phyloP scores from a whole-genome alignment of 1,140 invertebrate species.

The Rhyacophila brunnea region DNA sequence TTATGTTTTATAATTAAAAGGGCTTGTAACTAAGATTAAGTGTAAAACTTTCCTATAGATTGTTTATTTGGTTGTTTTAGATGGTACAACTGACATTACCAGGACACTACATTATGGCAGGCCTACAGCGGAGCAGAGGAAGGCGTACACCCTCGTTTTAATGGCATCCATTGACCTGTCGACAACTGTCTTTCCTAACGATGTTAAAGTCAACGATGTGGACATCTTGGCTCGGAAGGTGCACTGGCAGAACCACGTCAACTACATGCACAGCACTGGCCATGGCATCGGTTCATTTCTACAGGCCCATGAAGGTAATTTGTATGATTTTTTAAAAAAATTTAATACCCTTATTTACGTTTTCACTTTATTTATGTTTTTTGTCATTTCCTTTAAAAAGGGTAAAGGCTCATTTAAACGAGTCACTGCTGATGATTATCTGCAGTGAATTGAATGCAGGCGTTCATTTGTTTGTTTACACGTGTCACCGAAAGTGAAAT shows the following conservation, averaged over 20 bases:
- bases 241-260: slow-evolving; percentile 78
- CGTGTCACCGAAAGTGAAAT: too few species aligned
- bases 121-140: slow-evolving; percentile 72
- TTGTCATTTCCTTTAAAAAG: too few species aligned
- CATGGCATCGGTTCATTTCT: slow-evolving; percentile 88
- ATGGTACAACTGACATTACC: slow-evolving; percentile 93
- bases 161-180: slow-evolving; percentile 79
- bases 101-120: slow-evolving; percentile 86
- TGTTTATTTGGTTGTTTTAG: slow-evolving; percentile 51
- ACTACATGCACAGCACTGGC: slow-evolving; percentile 86
- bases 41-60: too few species aligned
- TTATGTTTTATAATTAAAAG: too few species aligned
- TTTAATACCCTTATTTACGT: too few species aligned
- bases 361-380: too few species aligned
- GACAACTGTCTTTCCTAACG: slow-evolving; percentile 64
- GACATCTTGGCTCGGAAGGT: slow-evolving; percentile 74
- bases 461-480: too few species aligned
- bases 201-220: slow-evolving; percentile 64
- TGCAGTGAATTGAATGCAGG: too few species aligned
- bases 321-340: too few species aligned
- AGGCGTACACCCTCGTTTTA: slow-evolving; percentile 87
- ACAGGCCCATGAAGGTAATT: slow-evolving; percentile 82
- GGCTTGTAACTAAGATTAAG: too few species aligned
- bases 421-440: too few species aligned
- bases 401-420: too few species aligned